These are phyloP conservation scores for Lypha dubia DNA, from an alignment of 2,888 invertebrate genomes.

Conservation along the genomic window DNA sequence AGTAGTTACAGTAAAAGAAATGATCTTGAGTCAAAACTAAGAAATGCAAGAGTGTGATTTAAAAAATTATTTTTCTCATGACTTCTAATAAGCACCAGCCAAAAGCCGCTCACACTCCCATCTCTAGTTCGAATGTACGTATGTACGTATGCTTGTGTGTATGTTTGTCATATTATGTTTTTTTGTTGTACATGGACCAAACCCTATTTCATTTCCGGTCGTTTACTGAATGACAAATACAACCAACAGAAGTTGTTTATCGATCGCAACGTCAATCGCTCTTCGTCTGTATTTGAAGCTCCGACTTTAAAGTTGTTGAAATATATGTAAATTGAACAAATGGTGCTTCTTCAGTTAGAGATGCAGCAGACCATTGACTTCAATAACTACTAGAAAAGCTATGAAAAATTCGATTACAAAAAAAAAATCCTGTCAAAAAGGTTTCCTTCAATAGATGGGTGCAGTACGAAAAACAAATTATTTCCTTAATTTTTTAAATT, in stretches of 20 bases:
- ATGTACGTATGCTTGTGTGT: constrained; percentile 19
- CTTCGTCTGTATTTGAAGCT: constrained; percentile 45
- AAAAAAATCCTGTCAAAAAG: constrained; percentile 6
- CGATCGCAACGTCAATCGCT: constrained; percentile 39
- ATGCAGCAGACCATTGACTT: constrained; percentile 23
- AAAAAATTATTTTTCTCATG: no score
- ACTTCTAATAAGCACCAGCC: background rate
- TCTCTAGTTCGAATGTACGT: background rate
- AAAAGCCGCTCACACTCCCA: background rate
- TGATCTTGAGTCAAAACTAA: no score
- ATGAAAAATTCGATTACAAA: constrained; percentile 1
- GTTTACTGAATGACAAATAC: constrained; percentile 53
- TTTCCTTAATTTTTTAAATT: constrained; percentile 23
- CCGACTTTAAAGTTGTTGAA: constrained; percentile 8
- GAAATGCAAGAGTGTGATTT: background rate
- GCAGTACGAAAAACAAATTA: constrained; percentile 15
- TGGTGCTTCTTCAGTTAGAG: constrained; percentile 65
- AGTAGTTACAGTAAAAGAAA: no score
- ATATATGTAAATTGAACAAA: constrained; percentile 29
- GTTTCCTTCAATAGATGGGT: constrained; percentile 41
- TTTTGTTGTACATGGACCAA: constrained; percentile 70
- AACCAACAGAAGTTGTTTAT: constrained; percentile 19
- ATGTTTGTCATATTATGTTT: constrained; percentile 35
- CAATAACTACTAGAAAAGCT: constrained; percentile 45
- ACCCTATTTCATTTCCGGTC: constrained; percentile 74